phyloP scores from a whole-genome alignment of 2,797 vertebrate species.

The Gymnocypris eckloni region DNA sequence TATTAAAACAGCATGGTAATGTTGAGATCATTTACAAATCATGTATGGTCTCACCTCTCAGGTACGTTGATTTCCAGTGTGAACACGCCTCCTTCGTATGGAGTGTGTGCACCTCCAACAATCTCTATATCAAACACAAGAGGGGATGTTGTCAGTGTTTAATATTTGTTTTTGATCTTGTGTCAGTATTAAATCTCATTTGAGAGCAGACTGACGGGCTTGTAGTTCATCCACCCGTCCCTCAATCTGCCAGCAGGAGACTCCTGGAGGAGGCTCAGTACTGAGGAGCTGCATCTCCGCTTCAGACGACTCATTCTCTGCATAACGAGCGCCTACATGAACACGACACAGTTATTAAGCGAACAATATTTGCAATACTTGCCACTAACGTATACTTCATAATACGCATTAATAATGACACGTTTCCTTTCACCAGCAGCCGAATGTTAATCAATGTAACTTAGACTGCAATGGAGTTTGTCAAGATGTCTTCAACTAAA shows the following conservation, averaged over 20 bases:
- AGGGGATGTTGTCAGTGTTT: neutral
- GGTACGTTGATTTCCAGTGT: conserved; percentile 88
- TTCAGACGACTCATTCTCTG: conserved; percentile 79
- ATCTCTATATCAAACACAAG: conserved; percentile 80
- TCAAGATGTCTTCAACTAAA: neutral
- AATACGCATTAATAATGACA: neutral
- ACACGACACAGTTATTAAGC: neutral
- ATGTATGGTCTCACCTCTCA: conserved; percentile 80
- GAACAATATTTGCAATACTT: neutral
- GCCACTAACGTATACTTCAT: too few relatives aligned
- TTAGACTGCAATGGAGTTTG: neutral
- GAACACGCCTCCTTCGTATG: conserved; percentile 94
- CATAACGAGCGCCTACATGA: too few relatives aligned
- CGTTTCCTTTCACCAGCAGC: neutral
- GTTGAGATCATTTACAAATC: neutral
- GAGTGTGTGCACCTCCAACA: conserved; percentile 84
- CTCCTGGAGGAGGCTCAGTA: conserved; percentile 87
- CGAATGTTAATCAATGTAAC: neutral
- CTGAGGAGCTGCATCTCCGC: conserved; percentile 88
- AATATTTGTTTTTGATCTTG: neutral
- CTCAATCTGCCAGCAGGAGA: conserved; percentile 88
- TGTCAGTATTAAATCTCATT: neutral
- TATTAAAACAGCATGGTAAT: neutral
- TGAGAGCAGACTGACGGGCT: conserved; percentile 82
- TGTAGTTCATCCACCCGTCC: conserved; percentile 77